Evolutionary conservation across 2,888 invertebrate species (phyloP).

Genomic region (Sialis fuliginosa): DNA sequence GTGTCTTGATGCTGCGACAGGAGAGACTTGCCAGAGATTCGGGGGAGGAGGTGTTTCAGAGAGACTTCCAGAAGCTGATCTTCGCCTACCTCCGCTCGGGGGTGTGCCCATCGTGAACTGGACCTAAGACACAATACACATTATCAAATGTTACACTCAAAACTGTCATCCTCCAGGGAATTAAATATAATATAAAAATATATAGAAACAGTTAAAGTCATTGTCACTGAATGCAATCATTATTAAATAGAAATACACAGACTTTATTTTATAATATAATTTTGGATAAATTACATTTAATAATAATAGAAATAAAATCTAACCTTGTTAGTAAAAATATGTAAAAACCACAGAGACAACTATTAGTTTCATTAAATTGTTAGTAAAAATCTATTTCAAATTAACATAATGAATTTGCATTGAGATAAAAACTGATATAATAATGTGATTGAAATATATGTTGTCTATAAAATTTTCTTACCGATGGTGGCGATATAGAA

Average conservation of each 20-base stretch:
- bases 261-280: too few species aligned
- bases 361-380: not conserved
- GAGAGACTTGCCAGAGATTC: conserved; percentile 70
- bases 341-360: not conserved
- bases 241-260: too few species aligned
- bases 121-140: conserved; percentile 28
- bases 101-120: conserved; percentile 80
- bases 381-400: not conserved
- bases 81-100: conserved; percentile 44
- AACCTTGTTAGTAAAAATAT: not conserved
- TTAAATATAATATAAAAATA: too few species aligned
- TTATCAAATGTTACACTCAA: not conserved
- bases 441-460: not conserved
- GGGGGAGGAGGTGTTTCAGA: conserved; percentile 62
- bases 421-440: not conserved
- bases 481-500: conserved; percentile 83
- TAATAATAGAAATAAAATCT: too few species aligned
- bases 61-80: conserved; percentile 45
- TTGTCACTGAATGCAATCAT: not conserved
- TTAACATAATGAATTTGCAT: not conserved
- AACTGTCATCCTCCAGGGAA: not conserved
- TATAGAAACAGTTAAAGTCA: not conserved
- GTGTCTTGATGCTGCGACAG: conserved; percentile 37
- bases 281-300: too few species aligned
- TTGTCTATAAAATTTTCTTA: conserved; percentile 22